Base-by-base conservation (phyloP, 2,888 invertebrate genomes). In the Dinocampus coccinellae region DNA sequence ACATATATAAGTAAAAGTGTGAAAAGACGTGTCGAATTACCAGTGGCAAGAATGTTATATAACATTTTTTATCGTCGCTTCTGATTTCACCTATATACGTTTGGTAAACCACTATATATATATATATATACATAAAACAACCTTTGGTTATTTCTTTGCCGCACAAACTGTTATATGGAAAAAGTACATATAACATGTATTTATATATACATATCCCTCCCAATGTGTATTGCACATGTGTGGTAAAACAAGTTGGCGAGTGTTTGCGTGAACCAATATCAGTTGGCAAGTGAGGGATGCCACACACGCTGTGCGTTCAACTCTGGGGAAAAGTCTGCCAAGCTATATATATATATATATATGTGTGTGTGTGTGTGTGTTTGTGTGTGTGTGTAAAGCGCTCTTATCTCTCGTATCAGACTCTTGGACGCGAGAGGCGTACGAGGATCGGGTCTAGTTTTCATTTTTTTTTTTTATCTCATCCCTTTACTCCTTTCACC, bases 261-360 rank as follows among this genome's bases (percentile, higher is more conserved):
- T 55, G 62, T 67, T 47, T 72, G 81, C 64, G 80, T 76, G 75
- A 81, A 76, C 79, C 81, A 81, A 82, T 82, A 82, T 82, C 79
- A 80, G 78, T 76, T 79, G 77, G 74, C 78, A 76, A 79, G 82
- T 82, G 82, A 82, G 76, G 80, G 80, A 82, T 82, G 81, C 77
- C 73, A 75, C 79, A 78, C 82, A 81, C 80, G 78, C 79, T 78
- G 78, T 78, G 79, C 78, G 76, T 77, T 81, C 78, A 71, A 79
- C 76, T 75, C 72, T 74, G 75, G 74, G 71, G 65, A 73, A 75
- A 76, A 77, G 72, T 76, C 74, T 67, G 63, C 61, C 66, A 16
- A 47, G 16, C 47, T 4, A 47, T 16, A 16, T 47, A 47, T n/a
- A 47, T 29, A 29, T 29, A 29, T 29, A 29, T 29, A 29, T 29